A percentile compares a stretch with the other conserved stretches of the same genome.
These are phyloP conservation scores for Calonectris borealis DNA, from an alignment of 2,113 vertebrate species.

Conservation along the genomic window DNA sequence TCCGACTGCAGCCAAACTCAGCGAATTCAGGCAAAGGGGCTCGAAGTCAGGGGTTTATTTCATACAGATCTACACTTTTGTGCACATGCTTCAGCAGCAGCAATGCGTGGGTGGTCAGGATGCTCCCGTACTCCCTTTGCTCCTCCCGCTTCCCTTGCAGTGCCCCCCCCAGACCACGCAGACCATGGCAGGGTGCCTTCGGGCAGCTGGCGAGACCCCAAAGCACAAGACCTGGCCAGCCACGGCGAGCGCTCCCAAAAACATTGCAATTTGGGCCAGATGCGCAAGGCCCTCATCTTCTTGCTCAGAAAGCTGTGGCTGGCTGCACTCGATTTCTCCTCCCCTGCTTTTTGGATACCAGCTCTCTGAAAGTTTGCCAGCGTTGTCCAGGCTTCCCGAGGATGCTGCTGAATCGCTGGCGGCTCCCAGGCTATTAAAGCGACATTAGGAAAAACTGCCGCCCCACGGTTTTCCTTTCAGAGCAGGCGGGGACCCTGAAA, in stretches of 20 bases:
- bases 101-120: fast-evolving
- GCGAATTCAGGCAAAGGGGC: background rate
- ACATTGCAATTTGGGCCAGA: background rate
- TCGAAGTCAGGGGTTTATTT: background rate
- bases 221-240: background rate
- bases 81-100: background rate
- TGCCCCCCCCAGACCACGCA: fast-evolving
- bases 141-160: background rate
- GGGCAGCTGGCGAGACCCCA: background rate
- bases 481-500: background rate
- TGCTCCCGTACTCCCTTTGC: fast-evolving
- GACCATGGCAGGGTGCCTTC: background rate
- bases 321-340: background rate
- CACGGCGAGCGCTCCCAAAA: fast-evolving
- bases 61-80: background rate
- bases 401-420: background rate
- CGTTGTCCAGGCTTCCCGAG: background rate
- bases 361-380: background rate
- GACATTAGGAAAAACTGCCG: background rate
- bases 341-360: background rate
- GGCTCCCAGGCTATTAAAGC: background rate
- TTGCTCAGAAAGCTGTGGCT: background rate
- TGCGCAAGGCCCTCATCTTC: background rate
- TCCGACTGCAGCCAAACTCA: background rate
- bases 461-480: background rate